Conservation (phyloP, 2,113 vertebrate species). For the Ivindomyrus marchei region DNA sequence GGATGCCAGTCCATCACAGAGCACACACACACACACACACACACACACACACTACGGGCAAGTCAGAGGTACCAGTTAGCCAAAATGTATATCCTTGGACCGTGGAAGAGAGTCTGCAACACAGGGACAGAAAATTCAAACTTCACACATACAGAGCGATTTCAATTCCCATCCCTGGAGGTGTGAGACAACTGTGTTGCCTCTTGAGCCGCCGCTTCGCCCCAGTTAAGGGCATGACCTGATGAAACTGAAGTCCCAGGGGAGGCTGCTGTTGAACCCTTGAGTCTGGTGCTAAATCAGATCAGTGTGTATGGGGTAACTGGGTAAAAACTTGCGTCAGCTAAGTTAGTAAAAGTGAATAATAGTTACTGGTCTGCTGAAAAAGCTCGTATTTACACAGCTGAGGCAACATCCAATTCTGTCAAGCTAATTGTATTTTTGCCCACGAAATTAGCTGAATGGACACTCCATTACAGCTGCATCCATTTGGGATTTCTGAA, state of each 20-base stretch:
- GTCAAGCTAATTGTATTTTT: neutral
- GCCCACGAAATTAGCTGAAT: neutral
- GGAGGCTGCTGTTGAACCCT: neutral
- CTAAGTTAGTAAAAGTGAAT: neutral
- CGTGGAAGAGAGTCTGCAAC: neutral
- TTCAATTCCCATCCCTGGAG: neutral
- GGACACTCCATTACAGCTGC: neutral
- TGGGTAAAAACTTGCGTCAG: neutral
- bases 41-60: neutral
- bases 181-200: neutral
- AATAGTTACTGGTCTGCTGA: conserved; percentile 8
- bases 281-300: neutral
- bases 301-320: neutral
- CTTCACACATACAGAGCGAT: neutral
- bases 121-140: neutral
- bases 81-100: neutral
- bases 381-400: conserved; percentile 3
- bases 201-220: neutral
- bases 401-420: conserved; percentile 7
- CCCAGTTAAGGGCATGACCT: neutral
- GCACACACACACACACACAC: neutral
- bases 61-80: neutral
- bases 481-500: neutral
- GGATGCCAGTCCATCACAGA: neutral
- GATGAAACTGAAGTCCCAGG: neutral